Evolutionary conservation across 2,888 invertebrate species (phyloP), one percentile per base, ranked within the genome.

Genomic region (Graphium colonna): DNA sequence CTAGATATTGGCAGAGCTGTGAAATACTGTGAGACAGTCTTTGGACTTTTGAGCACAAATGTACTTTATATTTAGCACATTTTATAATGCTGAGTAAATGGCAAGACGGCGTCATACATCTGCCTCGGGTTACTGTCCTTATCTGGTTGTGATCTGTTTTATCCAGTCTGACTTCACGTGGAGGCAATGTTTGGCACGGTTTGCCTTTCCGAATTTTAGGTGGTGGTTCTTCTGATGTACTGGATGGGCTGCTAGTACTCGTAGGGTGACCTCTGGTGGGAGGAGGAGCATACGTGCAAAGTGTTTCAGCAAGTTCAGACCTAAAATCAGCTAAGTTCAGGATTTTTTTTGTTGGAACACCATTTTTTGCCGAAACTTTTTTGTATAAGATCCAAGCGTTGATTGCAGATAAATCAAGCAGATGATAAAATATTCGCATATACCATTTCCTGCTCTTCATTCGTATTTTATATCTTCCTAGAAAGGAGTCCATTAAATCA

Each of bases 81-180:
- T n/a, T n/a, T n/a, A n/a, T n/a, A n/a, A n/a, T n/a, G n/a, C n/a
- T n/a, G 40, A 46, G 39, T 51, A 52, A 52, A 40, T 46, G 38
- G 40, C 40, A 45, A 15, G 52, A 52, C 16, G 56, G 55, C 45
- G 51, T 45, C 56, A 59, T 59, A 55, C 60, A 60, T 60, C 62
- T 42, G 41, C 57, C 48, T 45, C 59, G 59, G 16, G 60, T 50
- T 51, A 61, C 62, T 56, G 63, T 62, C 40, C 60, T 64, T 40
- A 63, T 58, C 40, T 44, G 44, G 44, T 52, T 55, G 43, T 64
- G 61, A 56, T 62, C 62, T 17, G 49, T 48, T 60, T 60, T 12
- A 38, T 65, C 65, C 12, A 60, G 40, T 58, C 60, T 60, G 49
- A 62, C 58, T 52, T 65, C 62, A 57, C 36, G 54, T 41, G 64